Evolutionary conservation across 2,797 vertebrate species (phyloP).

Genomic region (Tympanoctomys barrerae): DNA sequence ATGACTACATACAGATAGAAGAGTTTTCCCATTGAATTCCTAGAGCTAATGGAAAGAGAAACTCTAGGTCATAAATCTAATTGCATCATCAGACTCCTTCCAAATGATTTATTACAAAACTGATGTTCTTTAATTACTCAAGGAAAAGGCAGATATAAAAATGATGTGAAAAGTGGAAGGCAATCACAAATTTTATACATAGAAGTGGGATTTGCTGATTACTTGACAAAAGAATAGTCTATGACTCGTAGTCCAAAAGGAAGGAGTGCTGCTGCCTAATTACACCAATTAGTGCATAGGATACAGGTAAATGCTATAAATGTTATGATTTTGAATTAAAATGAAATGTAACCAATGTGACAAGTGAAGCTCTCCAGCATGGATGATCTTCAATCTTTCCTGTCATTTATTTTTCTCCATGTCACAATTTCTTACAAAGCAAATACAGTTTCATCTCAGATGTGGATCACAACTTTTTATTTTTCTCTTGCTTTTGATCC

Average conservation of each 20-base stretch:
- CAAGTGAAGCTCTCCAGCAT: neutral
- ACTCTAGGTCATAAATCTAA: neutral
- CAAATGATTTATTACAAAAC: neutral
- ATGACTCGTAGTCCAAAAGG: neutral
- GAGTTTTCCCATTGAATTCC: neutral
- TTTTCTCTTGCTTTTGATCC: neutral
- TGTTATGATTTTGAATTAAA: neutral
- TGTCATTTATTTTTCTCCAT: neutral
- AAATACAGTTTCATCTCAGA: neutral
- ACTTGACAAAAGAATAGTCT: neutral
- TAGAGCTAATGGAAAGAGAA: conserved; percentile 39
- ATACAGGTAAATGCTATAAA: neutral
- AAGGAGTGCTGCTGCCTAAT: conserved; percentile 2
- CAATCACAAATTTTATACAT: neutral
- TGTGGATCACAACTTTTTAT: neutral
- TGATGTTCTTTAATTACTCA: neutral
- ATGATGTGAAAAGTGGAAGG: neutral
- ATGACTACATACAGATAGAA: neutral
- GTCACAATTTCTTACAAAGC: neutral
- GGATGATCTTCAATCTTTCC: neutral
- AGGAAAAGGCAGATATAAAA: conserved; percentile 33
- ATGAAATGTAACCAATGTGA: neutral
- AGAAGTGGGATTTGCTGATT: neutral
- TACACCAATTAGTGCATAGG: neutral
- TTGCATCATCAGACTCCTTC: neutral